A percentile compares a stretch with the other conserved stretches of the same genome.
phyloP scores from a whole-genome alignment of 2,797 vertebrate genomes.

The Gymnothorax javanicus region DNA sequence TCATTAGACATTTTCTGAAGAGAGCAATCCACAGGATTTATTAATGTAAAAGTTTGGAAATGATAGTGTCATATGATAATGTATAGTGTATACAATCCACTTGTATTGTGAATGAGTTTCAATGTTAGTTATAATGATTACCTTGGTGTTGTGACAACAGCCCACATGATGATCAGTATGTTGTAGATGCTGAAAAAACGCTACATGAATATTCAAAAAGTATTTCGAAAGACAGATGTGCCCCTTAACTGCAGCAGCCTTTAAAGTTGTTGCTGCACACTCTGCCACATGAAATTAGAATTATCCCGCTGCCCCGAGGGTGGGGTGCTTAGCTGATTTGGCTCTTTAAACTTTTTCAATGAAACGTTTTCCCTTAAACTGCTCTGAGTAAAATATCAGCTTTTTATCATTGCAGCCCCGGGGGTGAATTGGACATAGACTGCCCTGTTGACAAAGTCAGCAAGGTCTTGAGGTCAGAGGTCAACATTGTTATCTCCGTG shows the following conservation, averaged over 20 bases:
- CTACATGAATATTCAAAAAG: constrained; percentile 32
- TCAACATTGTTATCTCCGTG: background rate
- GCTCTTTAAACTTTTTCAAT: constrained; percentile 47
- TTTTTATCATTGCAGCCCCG: constrained; percentile 13
- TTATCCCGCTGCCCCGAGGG: constrained; percentile 43
- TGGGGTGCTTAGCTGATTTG: constrained; percentile 45
- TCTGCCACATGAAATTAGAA: constrained; percentile 46
- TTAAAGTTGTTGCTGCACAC: constrained; percentile 35
- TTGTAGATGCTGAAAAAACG: constrained; percentile 7
- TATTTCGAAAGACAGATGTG: constrained; percentile 20
- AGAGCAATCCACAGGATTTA: background rate
- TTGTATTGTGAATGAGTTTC: background rate
- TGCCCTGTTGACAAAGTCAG: background rate
- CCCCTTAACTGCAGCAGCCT: constrained; percentile 26
- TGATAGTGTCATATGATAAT: background rate
- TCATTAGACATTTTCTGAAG: constrained; percentile 5
- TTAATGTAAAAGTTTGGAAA: background rate
- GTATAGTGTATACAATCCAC: background rate
- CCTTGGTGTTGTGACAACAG: background rate
- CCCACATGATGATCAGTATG: background rate
- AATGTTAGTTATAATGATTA: background rate
- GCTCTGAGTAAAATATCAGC: constrained; percentile 40
- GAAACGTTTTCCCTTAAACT: constrained; percentile 46
- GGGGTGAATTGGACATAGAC: constrained; percentile 20
- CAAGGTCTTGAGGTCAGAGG: background rate